These are phyloP conservation scores for Protobothrops mucrosquamatus DNA, from an alignment of 2,113 vertebrate genomes.

Conservation along the genomic window DNA sequence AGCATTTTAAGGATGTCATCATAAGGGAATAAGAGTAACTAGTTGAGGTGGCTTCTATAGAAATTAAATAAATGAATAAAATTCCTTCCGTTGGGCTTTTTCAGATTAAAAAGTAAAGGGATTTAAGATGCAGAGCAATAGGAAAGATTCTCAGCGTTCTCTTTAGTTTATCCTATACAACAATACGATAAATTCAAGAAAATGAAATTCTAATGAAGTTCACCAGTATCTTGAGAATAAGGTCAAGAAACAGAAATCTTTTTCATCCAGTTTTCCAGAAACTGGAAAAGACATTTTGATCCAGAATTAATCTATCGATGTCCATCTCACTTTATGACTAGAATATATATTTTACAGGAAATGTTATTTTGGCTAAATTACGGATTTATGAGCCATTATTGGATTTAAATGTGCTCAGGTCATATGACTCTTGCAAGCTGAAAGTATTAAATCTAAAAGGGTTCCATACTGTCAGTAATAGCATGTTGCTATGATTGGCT, in stretches of 20 bases:
- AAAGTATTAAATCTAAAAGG: neutral
- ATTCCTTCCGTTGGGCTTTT: neutral
- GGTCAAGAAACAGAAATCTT: neutral
- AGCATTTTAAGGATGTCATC: neutral
- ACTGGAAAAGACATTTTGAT: neutral
- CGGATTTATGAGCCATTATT: neutral
- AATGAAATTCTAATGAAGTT: neutral
- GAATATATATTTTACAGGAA: conserved; percentile 9
- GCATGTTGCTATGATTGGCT: neutral
- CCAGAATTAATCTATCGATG: neutral
- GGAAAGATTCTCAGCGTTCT: neutral
- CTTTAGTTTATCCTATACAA: neutral
- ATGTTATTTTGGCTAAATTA: conserved; percentile 3
- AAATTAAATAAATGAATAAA: neutral
- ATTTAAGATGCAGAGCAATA: neutral
- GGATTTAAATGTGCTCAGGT: neutral
- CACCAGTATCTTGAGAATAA: neutral
- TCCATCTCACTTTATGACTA: neutral
- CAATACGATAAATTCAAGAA: neutral
- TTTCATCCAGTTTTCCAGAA: neutral
- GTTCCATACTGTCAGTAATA: neutral
- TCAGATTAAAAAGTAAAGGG: neutral
- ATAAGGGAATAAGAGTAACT: neutral
- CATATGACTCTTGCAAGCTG: neutral
- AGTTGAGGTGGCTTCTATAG: neutral